Percentiles rank a stretch among this genome's conserved stretches.
Conservation (phyloP, 2,888 invertebrate species). For the Synanthedon tipuliformis region DNA sequence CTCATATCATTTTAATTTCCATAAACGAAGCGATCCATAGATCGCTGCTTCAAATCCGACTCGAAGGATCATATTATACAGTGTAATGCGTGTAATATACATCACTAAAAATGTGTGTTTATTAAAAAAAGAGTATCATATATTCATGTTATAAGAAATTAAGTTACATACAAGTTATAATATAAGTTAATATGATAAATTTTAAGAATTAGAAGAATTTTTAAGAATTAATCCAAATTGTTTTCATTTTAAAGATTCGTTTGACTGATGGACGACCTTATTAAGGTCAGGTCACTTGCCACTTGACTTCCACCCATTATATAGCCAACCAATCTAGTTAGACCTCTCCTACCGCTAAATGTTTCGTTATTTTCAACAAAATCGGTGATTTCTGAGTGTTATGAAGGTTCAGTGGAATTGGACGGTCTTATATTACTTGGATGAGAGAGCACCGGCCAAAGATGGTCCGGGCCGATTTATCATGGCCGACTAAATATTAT, state of each 20-base stretch:
- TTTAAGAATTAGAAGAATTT: too few species aligned
- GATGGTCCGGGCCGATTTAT: neutral
- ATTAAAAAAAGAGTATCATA: too few species aligned
- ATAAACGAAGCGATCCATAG: too few species aligned
- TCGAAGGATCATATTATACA: too few species aligned
- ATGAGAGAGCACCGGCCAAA: neutral
- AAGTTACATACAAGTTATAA: too few species aligned
- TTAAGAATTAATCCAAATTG: too few species aligned
- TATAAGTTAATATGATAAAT: too few species aligned
- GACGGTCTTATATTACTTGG: neutral
- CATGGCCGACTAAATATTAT: neutral
- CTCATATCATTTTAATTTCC: too few species aligned
- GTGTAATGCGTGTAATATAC: too few species aligned
- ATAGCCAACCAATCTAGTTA: neutral
- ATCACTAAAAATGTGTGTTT: too few species aligned
- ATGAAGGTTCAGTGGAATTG: neutral
- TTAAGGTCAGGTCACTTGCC: conserved; percentile 1
- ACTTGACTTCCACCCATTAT: conserved; percentile 1
- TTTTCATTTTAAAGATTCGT: neutral
- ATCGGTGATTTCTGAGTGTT: neutral
- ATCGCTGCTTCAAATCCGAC: too few species aligned
- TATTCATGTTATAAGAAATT: too few species aligned
- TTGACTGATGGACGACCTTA: neutral
- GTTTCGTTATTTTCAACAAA: neutral
- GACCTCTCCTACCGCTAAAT: neutral